Base-by-base conservation (phyloP, 1,140 invertebrate species). In the Sycobia sp. region DNA sequence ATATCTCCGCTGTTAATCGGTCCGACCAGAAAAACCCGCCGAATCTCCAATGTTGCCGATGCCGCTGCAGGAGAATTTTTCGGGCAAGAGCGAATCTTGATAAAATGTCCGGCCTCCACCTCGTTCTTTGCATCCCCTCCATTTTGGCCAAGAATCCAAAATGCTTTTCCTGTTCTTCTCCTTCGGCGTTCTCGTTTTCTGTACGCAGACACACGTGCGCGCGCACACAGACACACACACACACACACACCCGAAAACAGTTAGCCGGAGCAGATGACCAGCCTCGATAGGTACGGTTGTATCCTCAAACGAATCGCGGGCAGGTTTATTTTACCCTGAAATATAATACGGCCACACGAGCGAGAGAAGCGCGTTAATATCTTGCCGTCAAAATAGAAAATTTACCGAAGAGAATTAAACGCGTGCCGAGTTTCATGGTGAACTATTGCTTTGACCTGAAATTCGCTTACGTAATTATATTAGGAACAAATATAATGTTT, bases 1-100 rank as follows among this genome's bases (percentile, higher is more conserved):
- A 67, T 78, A 78, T 78, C 76, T 74, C 57, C 62, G 55, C 66
- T 54, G 60, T 75, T 77, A 78, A 78, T 80, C 76, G 76, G 54
- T 60, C 39, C 51, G 53, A 49, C 47, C 62, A 65, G 56, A 66
- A 66, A 75, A 72, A 72, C 70, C 70, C 56, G 65, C 57, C 65
- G 70, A 73, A 75, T 75, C 70, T 70, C 66, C 11, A 36, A 3
- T 16, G n/a, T n/a, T n/a, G n/a, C n/a, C n/a, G n/a, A n/a, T n/a
- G 9, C 27, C 4, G 41, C 4, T 44, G 62, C 18, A 68, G n/a
- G n/a, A 73, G 76, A 77, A 77, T 78, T 77, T 77, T 77, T 70
- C 49, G 69, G 49, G 59, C 69, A 73, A 58, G 70, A 74, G 69
- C 51, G 70, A 53, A 73, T 75, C 74, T 73, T 73, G 77, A 77